Conservation (phyloP, 2,113 vertebrate genomes). For the Proterorhinus semilunaris region DNA sequence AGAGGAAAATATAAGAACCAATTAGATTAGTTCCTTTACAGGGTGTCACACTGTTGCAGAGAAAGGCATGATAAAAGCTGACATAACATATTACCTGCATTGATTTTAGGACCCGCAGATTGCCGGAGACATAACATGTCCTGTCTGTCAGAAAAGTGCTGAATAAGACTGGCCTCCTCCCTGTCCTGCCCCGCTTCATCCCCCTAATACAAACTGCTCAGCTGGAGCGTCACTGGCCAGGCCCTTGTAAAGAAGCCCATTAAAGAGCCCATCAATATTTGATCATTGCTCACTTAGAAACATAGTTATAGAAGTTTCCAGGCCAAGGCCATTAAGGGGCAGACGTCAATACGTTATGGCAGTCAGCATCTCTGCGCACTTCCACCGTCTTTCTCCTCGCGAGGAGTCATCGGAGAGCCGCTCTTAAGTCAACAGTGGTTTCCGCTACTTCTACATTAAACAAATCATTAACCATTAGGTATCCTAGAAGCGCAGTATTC, state of each 20-base stretch:
- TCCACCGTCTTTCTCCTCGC: slow-evolving; percentile 43
- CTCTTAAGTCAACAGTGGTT: slow-evolving; percentile 63
- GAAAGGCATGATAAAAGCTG: slow-evolving; percentile 4
- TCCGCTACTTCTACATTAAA: slow-evolving; percentile 71
- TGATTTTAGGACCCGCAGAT: slow-evolving; percentile 28
- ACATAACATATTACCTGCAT: slow-evolving; percentile 18
- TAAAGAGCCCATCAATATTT: slow-evolving; percentile 93
- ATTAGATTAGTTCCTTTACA: background rate
- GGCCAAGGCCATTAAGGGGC: slow-evolving; percentile 74
- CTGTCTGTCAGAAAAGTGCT: slow-evolving; percentile 52
- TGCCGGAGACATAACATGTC: slow-evolving; percentile 34
- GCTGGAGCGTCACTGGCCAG: slow-evolving; percentile 43
- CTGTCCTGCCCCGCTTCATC: slow-evolving; percentile 37
- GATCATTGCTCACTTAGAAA: slow-evolving; percentile 78
- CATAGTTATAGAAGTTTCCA: slow-evolving; percentile 76
- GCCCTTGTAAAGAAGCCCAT: slow-evolving; percentile 75
- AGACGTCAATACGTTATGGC: slow-evolving; percentile 72
- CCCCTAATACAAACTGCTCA: slow-evolving; percentile 37
- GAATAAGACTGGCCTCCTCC: slow-evolving; percentile 61
- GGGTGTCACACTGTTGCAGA: background rate
- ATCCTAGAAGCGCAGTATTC: slow-evolving; percentile 46
- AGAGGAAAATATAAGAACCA: slow-evolving; percentile 3
- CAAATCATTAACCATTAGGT: slow-evolving; percentile 74
- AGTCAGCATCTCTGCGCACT: slow-evolving; percentile 45
- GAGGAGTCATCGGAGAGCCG: slow-evolving; percentile 62